These are phyloP conservation scores for Ammodytes marinus DNA, from an alignment of 2,113 vertebrate genomes.

Conservation along the genomic window DNA sequence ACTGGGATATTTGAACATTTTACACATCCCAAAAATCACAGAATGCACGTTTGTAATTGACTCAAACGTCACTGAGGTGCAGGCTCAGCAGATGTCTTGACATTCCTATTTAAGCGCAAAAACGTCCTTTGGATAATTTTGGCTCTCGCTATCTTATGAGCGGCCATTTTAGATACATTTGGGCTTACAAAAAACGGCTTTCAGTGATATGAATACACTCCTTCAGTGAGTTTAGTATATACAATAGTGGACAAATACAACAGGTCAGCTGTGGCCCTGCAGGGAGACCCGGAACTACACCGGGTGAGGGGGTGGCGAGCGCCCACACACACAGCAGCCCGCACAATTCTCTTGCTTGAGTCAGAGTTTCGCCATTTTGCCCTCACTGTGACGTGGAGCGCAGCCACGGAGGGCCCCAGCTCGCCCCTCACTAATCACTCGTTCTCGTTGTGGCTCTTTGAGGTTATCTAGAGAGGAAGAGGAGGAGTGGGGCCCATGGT, in stretches of 20 bases:
- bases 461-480: constrained; percentile 18
- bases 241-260: too few relatives aligned
- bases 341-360: constrained; percentile 20
- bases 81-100: constrained; percentile 4
- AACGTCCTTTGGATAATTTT: constrained; percentile 3
- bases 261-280: not conserved
- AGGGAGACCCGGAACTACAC: constrained; percentile 13
- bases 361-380: constrained; percentile 81
- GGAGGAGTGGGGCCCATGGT: constrained; percentile 1
- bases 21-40: too few relatives aligned
- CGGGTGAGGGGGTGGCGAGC: not conserved
- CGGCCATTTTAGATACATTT: constrained; percentile 47
- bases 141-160: not conserved
- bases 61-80: not conserved
- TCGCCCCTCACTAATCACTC: constrained; percentile 51
- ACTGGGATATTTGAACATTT: not conserved
- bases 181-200: not conserved
- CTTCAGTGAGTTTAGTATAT: fast-evolving
- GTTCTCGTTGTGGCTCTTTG: constrained; percentile 11
- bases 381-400: constrained; percentile 73
- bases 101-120: constrained; percentile 21
- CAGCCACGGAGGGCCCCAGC: constrained; percentile 46
- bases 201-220: not conserved
- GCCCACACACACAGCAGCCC: not conserved
- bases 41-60: too few relatives aligned